Percentiles rank a stretch among this genome's conserved stretches.
phyloP scores from a whole-genome alignment of 2,888 invertebrate genomes.

The Platerodrilus igneus region DNA sequence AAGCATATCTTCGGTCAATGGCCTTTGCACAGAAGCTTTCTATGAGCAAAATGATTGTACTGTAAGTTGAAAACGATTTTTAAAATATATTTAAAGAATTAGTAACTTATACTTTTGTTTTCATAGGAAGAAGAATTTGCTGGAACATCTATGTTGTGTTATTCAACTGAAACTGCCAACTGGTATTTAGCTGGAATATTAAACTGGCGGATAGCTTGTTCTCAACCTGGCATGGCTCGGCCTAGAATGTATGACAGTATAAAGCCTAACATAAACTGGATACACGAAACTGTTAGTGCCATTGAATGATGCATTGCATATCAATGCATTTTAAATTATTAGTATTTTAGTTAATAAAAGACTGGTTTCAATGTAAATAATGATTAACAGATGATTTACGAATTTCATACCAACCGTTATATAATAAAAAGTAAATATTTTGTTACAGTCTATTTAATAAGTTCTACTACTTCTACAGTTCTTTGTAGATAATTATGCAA shows the following conservation, averaged over 20 bases:
- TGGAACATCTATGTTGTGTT: conserved; percentile 81
- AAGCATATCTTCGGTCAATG: conserved; percentile 77
- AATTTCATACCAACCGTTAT: no score
- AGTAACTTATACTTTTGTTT: background rate
- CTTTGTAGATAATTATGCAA: no score
- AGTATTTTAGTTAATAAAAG: conserved; percentile 17
- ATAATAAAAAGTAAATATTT: no score
- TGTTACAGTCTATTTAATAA: no score
- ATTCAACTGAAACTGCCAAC: conserved; percentile 62
- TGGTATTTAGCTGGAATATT: conserved; percentile 80
- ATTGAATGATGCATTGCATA: conserved; percentile 27
- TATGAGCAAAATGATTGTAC: conserved; percentile 78
- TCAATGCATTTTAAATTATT: conserved; percentile 17
- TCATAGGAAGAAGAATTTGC: conserved; percentile 82
- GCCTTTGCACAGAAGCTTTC: conserved; percentile 76
- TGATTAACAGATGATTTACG: conserved; percentile 10
- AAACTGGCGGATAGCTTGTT: conserved; percentile 82
- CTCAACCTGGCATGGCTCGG: conserved; percentile 69
- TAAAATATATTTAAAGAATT: no score
- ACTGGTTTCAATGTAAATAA: conserved; percentile 17
- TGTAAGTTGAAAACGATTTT: conserved; percentile 54
- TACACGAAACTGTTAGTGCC: conserved; percentile 65
- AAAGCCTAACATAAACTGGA: conserved; percentile 80
- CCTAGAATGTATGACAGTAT: conserved; percentile 81
- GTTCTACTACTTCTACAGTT: no score